These are phyloP conservation scores for Tinea semifulvella DNA, from an alignment of 2,888 invertebrate genomes.

Conservation along the genomic window DNA sequence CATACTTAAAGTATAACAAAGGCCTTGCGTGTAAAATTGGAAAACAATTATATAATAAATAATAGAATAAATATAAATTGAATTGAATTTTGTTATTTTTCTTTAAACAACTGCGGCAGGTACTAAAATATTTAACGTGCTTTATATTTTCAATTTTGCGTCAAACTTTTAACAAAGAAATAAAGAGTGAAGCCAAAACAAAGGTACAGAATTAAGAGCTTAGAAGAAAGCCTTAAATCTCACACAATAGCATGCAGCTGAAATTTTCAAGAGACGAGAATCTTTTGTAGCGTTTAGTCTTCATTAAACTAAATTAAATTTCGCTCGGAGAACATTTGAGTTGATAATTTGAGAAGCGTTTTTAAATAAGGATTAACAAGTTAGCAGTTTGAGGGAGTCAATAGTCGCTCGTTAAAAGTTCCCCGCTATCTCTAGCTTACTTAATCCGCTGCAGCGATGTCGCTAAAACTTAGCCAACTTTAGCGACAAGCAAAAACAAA, in stretches of 20 bases:
- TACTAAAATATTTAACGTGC: too few relatives aligned
- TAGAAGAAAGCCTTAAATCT: not conserved
- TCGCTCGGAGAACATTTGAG: constrained; percentile 1
- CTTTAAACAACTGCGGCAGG: too few relatives aligned
- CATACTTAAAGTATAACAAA: too few relatives aligned
- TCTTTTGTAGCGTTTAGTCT: not conserved
- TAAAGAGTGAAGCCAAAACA: not conserved
- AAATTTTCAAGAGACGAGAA: constrained; percentile 2
- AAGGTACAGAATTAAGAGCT: not conserved
- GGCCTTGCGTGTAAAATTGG: too few relatives aligned
- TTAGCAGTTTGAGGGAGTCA: constrained; percentile 36
- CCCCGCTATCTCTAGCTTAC: constrained; percentile 10
- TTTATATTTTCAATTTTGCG: too few relatives aligned
- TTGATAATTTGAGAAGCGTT: constrained; percentile 12
- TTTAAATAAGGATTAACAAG: constrained; percentile 43
- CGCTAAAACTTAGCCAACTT: constrained; percentile 13
- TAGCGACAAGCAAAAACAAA: constrained; percentile 14
- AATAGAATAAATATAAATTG: too few relatives aligned
- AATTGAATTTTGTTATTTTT: too few relatives aligned
- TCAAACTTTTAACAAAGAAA: too few relatives aligned
- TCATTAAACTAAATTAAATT: constrained; percentile 9
- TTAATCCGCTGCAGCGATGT: constrained; percentile 14
- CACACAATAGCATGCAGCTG: constrained; percentile 3
- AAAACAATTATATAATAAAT: too few relatives aligned
- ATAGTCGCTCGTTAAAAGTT: constrained; percentile 48